A percentile compares a stretch with the other conserved stretches of the same genome.
Evolutionary conservation across 2,797 vertebrate species (phyloP).

Genomic region (Paedocypris micromegethes): DNA sequence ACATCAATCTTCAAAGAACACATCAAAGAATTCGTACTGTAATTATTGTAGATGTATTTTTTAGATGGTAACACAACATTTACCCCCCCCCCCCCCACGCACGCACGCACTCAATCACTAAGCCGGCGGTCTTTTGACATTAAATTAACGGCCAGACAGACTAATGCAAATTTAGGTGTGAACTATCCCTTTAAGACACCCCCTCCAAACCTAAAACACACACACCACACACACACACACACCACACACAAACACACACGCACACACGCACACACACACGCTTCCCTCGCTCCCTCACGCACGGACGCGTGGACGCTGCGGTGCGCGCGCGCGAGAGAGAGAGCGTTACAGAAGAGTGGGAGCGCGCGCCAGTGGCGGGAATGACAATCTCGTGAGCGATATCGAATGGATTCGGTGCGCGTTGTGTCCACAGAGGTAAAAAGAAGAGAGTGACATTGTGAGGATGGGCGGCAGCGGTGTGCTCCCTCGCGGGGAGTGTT

Average conservation of each 20-base stretch:
- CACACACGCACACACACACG: slow-evolving; percentile 44
- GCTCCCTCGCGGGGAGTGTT: slow-evolving; percentile 70
- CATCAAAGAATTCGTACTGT: too few species aligned
- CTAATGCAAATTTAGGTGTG: background rate
- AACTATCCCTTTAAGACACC: slow-evolving; percentile 19
- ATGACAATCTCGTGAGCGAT: slow-evolving; percentile 65
- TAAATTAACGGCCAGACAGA: too few species aligned
- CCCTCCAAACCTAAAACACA: slow-evolving; percentile 2
- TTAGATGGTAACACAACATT: too few species aligned
- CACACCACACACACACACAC: slow-evolving; percentile 46
- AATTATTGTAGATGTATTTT: too few species aligned
- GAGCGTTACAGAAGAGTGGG: slow-evolving; percentile 33
- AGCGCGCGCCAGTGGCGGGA: slow-evolving; percentile 26
- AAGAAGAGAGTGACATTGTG: slow-evolving; percentile 66
- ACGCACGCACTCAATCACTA: too few species aligned
- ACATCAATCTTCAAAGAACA: too few species aligned
- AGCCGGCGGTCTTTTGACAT: too few species aligned
- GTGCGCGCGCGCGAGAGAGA: slow-evolving; percentile 19
- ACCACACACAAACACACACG: slow-evolving; percentile 58
- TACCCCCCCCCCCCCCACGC: too few species aligned
- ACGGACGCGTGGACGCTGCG: slow-evolving; percentile 71
- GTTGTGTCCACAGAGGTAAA: slow-evolving; percentile 60
- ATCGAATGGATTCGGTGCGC: slow-evolving; percentile 59
- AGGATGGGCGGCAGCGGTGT: slow-evolving; percentile 71
- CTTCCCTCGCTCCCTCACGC: slow-evolving; percentile 61